phyloP scores from a whole-genome alignment of 2,797 vertebrate genomes.

The Heterohyrax brucei region DNA sequence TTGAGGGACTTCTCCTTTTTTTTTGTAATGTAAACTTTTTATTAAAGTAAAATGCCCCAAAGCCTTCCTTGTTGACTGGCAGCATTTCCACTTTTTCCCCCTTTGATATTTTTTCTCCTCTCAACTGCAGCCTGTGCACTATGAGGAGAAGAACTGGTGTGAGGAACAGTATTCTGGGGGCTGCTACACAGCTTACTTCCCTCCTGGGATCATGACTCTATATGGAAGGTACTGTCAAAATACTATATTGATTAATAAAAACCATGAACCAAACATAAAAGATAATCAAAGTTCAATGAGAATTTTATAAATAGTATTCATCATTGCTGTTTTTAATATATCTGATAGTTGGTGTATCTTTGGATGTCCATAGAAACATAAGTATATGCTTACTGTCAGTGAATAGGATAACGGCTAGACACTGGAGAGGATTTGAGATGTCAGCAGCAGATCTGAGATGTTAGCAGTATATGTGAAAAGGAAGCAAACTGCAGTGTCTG shows the following conservation, averaged over 20 bases:
- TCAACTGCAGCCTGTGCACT: constrained; percentile 91
- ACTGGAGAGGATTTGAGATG: not conserved
- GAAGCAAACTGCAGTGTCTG: not conserved
- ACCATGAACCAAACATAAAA: constrained; percentile 20
- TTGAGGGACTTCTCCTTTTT: not conserved
- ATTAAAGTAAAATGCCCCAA: constrained; percentile 47
- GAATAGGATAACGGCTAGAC: not conserved
- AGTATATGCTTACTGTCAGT: not conserved
- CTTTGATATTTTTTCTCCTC: constrained; percentile 78
- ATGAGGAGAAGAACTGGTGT: constrained; percentile 93
- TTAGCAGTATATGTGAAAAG: constrained; percentile 7
- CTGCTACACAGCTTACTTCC: constrained; percentile 92
- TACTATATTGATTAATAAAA: not conserved
- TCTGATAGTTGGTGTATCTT: constrained; percentile 22
- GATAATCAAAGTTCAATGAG: constrained; percentile 4
- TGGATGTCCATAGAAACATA: constrained; percentile 23
- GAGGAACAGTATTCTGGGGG: constrained; percentile 92
- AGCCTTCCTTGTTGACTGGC: constrained; percentile 52
- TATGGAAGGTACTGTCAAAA: constrained; percentile 91
- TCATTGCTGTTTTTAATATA: constrained; percentile 39
- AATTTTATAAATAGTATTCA: constrained; percentile 44
- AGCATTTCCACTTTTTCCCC: constrained; percentile 78
- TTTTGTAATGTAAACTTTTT: constrained; percentile 38
- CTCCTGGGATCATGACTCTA: constrained; percentile 92
- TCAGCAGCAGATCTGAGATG: not conserved